These are phyloP conservation scores for Vespertilio murinus DNA, from an alignment of 2,797 vertebrate species.

Conservation along the genomic window DNA sequence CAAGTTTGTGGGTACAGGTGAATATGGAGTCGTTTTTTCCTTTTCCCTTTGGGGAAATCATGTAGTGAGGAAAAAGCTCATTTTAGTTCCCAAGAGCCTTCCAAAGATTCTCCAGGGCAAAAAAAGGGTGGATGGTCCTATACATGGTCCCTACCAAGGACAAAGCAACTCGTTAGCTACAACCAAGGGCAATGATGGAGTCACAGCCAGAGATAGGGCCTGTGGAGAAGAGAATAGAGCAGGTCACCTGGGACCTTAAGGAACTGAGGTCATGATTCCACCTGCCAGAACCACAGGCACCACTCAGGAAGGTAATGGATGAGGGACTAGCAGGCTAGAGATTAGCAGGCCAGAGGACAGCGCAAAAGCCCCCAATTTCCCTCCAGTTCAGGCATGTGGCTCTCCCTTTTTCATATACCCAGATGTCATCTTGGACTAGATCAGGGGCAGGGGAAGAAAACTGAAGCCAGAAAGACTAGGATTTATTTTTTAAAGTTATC, in stretches of 20 bases:
- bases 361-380: neutral
- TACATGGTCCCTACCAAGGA: neutral
- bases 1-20: neutral
- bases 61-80: neutral
- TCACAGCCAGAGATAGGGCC: neutral
- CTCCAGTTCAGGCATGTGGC: neutral
- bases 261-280: neutral
- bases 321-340: neutral
- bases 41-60: neutral
- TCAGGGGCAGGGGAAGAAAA: neutral
- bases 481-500: slow-evolving; percentile 39
- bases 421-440: neutral
- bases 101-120: neutral
- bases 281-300: neutral
- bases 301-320: neutral
- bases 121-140: neutral
- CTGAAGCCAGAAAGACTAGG: neutral
- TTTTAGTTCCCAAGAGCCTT: neutral
- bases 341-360: neutral
- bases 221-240: neutral
- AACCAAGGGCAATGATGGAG: neutral
- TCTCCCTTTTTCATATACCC: neutral
- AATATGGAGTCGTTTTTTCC: neutral
- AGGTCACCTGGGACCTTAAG: neutral
- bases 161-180: neutral